Conservation (phyloP, 2,888 invertebrate species). For the Agriopis leucophaearia region DNA sequence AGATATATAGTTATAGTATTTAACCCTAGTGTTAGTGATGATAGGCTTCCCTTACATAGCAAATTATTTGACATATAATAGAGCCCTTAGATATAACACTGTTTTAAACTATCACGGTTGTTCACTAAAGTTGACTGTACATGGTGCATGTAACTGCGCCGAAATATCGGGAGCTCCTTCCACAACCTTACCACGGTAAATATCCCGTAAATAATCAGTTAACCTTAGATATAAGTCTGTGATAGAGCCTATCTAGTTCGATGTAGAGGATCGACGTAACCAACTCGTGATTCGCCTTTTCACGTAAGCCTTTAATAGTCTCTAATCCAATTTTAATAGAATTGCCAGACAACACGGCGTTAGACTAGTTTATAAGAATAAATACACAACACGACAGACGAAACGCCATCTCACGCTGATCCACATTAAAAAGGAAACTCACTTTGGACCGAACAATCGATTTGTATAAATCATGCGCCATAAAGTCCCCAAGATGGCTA, state of each 20-base stretch:
- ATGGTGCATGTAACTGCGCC: no score
- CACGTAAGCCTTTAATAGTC: slow-evolving; percentile 35
- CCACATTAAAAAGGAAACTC: neutral
- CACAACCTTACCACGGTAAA: no score
- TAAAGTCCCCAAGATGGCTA: slow-evolving; percentile 27
- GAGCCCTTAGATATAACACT: no score
- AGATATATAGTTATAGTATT: no score
- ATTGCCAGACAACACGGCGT: slow-evolving; percentile 30
- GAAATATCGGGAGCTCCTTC: no score
- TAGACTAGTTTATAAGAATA: slow-evolving; percentile 17
- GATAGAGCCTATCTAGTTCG: neutral
- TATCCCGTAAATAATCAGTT: no score
- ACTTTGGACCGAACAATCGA: slow-evolving; percentile 17
- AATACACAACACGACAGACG: slow-evolving; percentile 23
- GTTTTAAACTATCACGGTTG: no score
- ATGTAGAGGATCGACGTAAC: slow-evolving; percentile 17
- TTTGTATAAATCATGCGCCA: slow-evolving; percentile 33
- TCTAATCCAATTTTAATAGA: slow-evolving; percentile 36
- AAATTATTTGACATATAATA: no score
- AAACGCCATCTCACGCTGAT: neutral
- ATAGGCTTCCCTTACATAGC: no score
- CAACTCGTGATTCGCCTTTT: slow-evolving; percentile 19
- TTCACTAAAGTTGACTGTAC: no score
- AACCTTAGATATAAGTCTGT: no score
- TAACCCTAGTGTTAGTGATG: no score